These are phyloP conservation scores for Dufourea novaeangliae DNA, from an alignment of 1,140 invertebrate species.

Conservation along the genomic window DNA sequence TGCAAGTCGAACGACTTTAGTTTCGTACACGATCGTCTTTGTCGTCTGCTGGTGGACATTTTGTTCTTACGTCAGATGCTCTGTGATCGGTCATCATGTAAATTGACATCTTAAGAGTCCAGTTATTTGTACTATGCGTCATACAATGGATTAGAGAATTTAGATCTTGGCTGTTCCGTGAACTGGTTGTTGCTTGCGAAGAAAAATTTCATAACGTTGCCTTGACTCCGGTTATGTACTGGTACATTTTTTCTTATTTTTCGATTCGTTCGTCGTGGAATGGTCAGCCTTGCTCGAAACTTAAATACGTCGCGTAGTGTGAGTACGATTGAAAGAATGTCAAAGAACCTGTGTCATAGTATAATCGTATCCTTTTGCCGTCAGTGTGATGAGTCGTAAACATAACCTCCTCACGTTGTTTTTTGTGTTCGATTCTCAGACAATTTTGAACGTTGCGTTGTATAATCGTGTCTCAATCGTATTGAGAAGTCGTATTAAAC, in stretches of 20 bases:
- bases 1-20: neutral
- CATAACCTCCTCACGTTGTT: constrained; percentile 34
- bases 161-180: neutral
- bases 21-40: neutral
- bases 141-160: constrained; percentile 1
- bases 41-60: constrained; percentile 13
- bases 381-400: constrained; percentile 16
- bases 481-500: neutral
- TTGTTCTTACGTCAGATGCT: constrained; percentile 14
- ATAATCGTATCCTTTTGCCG: neutral
- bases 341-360: neutral
- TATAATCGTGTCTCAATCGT: neutral
- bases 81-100: neutral
- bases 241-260: neutral
- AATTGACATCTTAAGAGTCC: neutral
- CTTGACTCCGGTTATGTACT: neutral
- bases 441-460: neutral
- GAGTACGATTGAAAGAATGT: constrained; percentile 58
- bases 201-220: neutral
- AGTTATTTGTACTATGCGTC: neutral
- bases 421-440: neutral
- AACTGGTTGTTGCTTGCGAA: neutral
- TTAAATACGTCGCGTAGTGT: constrained; percentile 71
- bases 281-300: constrained; percentile 73
- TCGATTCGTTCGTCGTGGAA: constrained; percentile 39